phyloP scores from a whole-genome alignment of 2,888 invertebrate species.

The Petrolisthes manimaculis region DNA sequence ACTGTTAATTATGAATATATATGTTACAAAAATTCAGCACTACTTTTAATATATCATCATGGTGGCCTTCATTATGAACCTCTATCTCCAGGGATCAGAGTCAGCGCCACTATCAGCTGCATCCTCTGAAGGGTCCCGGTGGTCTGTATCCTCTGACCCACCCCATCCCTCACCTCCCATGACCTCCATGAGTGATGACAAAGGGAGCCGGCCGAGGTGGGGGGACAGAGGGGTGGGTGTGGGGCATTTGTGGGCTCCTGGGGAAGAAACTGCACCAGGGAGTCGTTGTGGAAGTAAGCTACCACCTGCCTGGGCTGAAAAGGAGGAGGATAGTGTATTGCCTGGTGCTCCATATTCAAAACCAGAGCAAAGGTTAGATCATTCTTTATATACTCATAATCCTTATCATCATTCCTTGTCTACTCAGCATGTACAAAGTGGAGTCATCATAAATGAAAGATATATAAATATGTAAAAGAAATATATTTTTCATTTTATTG shows the following conservation, averaged over 20 bases:
- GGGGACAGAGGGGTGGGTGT: conserved; percentile 80
- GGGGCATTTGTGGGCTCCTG: conserved; percentile 78
- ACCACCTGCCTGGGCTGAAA: conserved; percentile 58
- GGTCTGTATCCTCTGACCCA: conserved; percentile 18
- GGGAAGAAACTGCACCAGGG: conserved; percentile 71
- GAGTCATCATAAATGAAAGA: too few relatives aligned
- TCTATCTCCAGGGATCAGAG: conserved; percentile 33
- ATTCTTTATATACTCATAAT: not conserved
- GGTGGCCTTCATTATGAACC: not conserved
- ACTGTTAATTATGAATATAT: too few relatives aligned
- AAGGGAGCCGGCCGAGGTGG: conserved; percentile 76
- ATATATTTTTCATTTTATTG: not conserved
- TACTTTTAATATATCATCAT: too few relatives aligned
- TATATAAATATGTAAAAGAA: not conserved
- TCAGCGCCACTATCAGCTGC: conserved; percentile 35
- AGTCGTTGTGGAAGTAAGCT: conserved; percentile 18
- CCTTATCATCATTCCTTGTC: too few relatives aligned
- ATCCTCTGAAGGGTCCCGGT: conserved; percentile 32
- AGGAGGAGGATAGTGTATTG: conserved; percentile 45
- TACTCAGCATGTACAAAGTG: too few relatives aligned
- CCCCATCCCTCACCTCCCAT: not conserved
- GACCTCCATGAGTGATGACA: conserved; percentile 15
- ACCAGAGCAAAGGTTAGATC: conserved; percentile 46
- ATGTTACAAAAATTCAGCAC: too few relatives aligned
- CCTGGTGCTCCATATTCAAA: conserved; percentile 55